Evolutionary conservation across 2,797 vertebrate genomes (phyloP), one percentile per base, ranked within the genome.

Genomic region (Acanthurus lineatus): DNA sequence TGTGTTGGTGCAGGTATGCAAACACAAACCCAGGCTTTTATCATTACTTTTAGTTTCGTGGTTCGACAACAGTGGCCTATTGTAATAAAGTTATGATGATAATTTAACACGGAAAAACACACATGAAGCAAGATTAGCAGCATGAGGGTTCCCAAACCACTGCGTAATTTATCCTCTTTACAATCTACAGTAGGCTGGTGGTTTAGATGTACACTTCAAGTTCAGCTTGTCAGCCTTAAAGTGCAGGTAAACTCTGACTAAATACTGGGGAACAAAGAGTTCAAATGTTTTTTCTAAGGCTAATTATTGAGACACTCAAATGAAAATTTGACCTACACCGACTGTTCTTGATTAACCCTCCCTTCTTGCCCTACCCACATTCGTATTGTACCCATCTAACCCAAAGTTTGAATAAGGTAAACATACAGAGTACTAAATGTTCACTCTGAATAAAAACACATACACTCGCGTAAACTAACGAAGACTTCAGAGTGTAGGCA

Each of bases 11-110:
- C 66, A 72, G 60, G 51, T 48, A 64, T 11, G 22, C 3, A 61
- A 42, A 86, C 15, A 52, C 8, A 52, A 64, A 73, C 52, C 72
- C 22, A 59, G 1, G 16, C 10, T 7, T 57, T 12, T 14, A 40
- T 40, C 57, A 16, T 51, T n/a, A 42, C 16, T 58, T 45, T 53
- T 19, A 44, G 22, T 45, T 4, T 12, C 6, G 6, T 12, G 5
- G 62, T 53, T 59, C 6, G 32, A 7, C 49, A 0, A 44, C 25
- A 11, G 25, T 48, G 25, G 38, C 5, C 60, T 25, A 3, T 28
- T 35, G 0, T 0, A 1, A n/a, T 20, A 16, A 7, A 25, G 25
- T 2, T 1, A n/a, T 10, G 19, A 2, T 20, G 17, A 4, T 67
- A 1, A 47, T 63, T 58, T 17, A 25, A 57, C 11, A 35, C 62